Base-by-base conservation (phyloP, 2,113 vertebrate genomes). In the Semicossyphus pulcher region DNA sequence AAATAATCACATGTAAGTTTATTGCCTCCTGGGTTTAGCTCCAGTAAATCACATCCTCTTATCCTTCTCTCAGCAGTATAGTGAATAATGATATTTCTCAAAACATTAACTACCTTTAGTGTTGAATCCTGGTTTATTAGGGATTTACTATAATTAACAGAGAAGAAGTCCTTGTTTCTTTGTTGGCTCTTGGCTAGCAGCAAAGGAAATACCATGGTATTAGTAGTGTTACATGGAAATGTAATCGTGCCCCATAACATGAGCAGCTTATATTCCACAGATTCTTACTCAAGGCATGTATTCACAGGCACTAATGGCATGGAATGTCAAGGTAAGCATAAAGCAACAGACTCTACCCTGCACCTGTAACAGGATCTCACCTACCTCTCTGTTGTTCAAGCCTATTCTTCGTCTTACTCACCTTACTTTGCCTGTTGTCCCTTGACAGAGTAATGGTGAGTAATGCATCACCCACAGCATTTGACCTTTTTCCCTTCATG, bases 331-430 rank as follows among this genome's bases (percentile, higher is more conserved):
- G 67, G 25, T 69, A 49, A 78, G 76, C 61, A 54, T 9, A 23
- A 7, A 45, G 42, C 21, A 66, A 21, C 21, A 37, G 42, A 72
- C 81, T 69, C 73, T 86, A 59, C 63, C 62, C 45, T 65, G 51
- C 66, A 83, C 72, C 78, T 78, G 72, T 64, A 74, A 85, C 58
- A 61, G 63, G 80, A 86, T 48, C 79, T 79, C 21, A 53, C 45
- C 72, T 81, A 69, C 65, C 62, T 56, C 44, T 56, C 23, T 63
- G 37, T 62, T 75, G 20, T 57, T 71, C 57, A 51, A 64, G 28
- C 68, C 72, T 84, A 58, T 80, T 81, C 73, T 84, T 70, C 75
- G 62, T 69, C 62, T 77, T 81, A 60, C 68, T 87, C 80, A 80
- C 51, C 57, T 58, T 25, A 77, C 62, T 47, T 32, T 2, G 61